Conservation (phyloP, 1,140 invertebrate genomes). For the Riptortus pedestris region DNA sequence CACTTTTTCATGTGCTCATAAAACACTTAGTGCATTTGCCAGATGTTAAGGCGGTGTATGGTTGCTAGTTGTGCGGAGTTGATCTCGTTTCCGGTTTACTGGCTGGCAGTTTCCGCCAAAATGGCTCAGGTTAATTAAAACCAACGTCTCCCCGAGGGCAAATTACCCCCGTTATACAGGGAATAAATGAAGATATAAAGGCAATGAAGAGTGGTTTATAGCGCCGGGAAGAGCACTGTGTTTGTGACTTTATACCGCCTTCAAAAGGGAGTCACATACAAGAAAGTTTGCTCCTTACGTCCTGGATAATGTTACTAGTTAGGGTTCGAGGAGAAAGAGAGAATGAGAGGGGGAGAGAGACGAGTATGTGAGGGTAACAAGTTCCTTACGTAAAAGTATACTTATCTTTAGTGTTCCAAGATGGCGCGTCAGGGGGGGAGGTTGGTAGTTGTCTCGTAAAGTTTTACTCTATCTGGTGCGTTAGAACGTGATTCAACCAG, state of each 20-base stretch:
- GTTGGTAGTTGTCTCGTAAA: too few species aligned
- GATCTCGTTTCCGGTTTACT: too few species aligned
- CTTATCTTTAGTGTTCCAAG: not conserved
- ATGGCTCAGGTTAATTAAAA: too few species aligned
- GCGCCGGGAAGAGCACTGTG: not conserved
- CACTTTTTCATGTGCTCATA: too few species aligned
- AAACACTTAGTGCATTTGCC: too few species aligned
- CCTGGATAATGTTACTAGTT: not conserved
- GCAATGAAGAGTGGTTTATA: not conserved
- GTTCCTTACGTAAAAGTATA: not conserved
- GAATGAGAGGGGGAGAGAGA: not conserved
- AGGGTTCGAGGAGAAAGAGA: too few species aligned
- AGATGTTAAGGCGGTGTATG: too few species aligned
- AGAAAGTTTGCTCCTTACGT: not conserved
- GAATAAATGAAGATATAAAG: not conserved
- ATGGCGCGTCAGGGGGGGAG: not conserved
- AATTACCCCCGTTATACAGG: not conserved
- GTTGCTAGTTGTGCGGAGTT: too few species aligned
- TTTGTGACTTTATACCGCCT: not conserved
- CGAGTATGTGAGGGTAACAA: not conserved
- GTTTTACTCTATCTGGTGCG: not conserved
- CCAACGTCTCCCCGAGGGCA: not conserved
- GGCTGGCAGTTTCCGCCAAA: too few species aligned
- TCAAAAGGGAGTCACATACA: too few species aligned
- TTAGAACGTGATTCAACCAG: not conserved